A percentile compares a stretch with the other conserved stretches of the same genome.
phyloP scores from a whole-genome alignment of 2,113 vertebrate species.

The Porphyrio hochstetteri region DNA sequence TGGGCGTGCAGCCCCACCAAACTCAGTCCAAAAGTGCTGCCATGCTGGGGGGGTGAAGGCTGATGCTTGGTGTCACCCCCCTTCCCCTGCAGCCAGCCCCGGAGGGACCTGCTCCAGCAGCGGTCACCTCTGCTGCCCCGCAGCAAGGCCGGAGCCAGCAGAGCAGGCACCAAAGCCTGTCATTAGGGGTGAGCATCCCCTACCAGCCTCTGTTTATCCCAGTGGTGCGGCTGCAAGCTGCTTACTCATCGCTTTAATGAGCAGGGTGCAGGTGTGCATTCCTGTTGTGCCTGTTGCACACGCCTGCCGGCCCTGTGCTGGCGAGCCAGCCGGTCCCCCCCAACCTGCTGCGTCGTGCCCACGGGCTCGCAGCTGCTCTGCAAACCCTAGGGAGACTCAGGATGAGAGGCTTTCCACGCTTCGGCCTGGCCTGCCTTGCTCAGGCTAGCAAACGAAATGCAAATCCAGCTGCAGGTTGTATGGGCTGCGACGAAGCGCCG shows the following conservation, averaged over 20 bases:
- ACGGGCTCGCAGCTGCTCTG: neutral
- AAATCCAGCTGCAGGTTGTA: neutral
- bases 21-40: fast-evolving
- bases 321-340: neutral
- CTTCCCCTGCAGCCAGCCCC: neutral
- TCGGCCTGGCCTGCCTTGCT: neutral
- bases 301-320: neutral
- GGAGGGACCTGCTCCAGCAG: neutral
- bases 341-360: neutral
- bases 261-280: neutral
- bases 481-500: neutral
- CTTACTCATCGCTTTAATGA: neutral
- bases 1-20: neutral
- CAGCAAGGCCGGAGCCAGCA: neutral
- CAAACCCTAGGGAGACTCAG: neutral
- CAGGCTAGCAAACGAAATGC: neutral
- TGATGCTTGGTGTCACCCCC: neutral
- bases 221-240: neutral
- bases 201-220: neutral
- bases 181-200: neutral
- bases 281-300: neutral
- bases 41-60: neutral
- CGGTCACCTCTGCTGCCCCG: neutral
- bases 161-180: neutral
- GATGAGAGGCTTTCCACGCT: neutral